phyloP scores from a whole-genome alignment of 1,140 invertebrate genomes.

The Achatina immaculata region DNA sequence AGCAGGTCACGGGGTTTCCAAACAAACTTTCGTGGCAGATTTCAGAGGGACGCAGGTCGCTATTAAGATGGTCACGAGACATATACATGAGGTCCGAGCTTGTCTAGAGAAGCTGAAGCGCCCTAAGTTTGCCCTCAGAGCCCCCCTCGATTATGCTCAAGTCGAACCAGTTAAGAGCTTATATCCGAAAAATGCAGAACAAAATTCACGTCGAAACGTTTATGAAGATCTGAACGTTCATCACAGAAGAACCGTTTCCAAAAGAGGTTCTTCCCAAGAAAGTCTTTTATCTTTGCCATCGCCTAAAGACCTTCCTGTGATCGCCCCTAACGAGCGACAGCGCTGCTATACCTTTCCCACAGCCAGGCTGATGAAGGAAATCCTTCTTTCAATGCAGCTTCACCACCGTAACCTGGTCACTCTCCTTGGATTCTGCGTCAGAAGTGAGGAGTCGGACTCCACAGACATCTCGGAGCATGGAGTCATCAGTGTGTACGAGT shows the following conservation, averaged over 20 bases:
- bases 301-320: background rate
- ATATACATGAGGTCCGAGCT: slow-evolving; percentile 60
- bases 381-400: slow-evolving; percentile 64
- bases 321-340: slow-evolving; percentile 7
- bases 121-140: background rate
- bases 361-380: slow-evolving; percentile 70
- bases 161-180: background rate
- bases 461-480: slow-evolving; percentile 66
- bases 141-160: background rate
- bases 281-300: background rate
- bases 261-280: background rate
- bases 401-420: slow-evolving; percentile 59
- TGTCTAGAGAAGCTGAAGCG: slow-evolving; percentile 57
- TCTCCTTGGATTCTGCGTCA: slow-evolving; percentile 65
- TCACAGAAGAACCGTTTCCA: background rate
- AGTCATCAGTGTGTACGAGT: slow-evolving; percentile 61
- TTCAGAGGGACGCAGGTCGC: slow-evolving; percentile 54
- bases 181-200: background rate
- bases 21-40: slow-evolving; percentile 61
- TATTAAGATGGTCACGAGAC: slow-evolving; percentile 68
- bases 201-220: background rate
- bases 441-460: slow-evolving; percentile 66
- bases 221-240: background rate
- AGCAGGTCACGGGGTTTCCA: slow-evolving; percentile 66
- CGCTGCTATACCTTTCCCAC: slow-evolving; percentile 61